Base-by-base conservation (phyloP, 1,140 invertebrate genomes). In the Manduca sexta region DNA sequence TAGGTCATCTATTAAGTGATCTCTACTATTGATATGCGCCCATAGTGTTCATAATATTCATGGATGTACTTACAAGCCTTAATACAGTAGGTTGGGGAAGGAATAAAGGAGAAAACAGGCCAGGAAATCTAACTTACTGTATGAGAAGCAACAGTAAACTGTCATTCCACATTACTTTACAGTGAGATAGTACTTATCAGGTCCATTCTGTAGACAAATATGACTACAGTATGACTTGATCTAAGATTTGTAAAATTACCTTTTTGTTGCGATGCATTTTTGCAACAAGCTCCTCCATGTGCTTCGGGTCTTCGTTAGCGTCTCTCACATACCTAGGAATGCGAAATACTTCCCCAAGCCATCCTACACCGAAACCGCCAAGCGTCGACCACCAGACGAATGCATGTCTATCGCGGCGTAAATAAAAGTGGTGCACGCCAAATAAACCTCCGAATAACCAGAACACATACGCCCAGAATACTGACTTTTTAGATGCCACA, bases 361-460 rank as follows among this genome's bases (percentile, higher is more conserved):
- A 97, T 2, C 96, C 96, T 7, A 94, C 66, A 2, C 95, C 94
- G 65, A 95, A 95, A 2, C 96, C 96, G 11, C 95, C 97, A 7
- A 95, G 83, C 1, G 94, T 95, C 39, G 91, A 92, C 88, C 93
- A 94, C 90, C 94, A 96, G 0, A 97, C 86, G 68, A 98, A 94
- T 0, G 94, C 96, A 67, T 99, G 97, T n/a, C 91, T 88, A 76
- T 98, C 95, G 46, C 97, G 85, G 37, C 91, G 89, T 35, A 98
- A 85, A 76, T 98, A 98, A 65, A 98, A 90, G 74, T 98, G 95
- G 86, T 99, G 97, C 1, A 95, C 77, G 0, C 97, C 96, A 56
- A 95, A 92, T 60, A 94, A 85, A 7, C 96, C 97, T 29, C 95
- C 94, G 53, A 96, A 88, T 0, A 96, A 65, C 96, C 96, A 98